phyloP scores from a whole-genome alignment of 2,797 vertebrate genomes.

The Helostoma temminkii region DNA sequence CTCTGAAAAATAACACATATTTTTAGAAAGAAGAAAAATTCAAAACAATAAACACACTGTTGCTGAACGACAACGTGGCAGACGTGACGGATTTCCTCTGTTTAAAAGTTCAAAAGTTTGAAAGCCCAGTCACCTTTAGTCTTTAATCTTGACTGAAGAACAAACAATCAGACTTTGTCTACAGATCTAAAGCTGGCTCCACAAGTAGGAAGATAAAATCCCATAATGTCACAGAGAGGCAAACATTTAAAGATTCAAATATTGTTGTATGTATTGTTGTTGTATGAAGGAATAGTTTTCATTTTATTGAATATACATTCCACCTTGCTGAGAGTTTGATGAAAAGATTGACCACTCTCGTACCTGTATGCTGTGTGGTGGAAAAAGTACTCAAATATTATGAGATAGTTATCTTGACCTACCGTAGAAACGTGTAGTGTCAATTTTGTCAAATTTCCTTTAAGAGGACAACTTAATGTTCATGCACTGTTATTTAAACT shows the following conservation, averaged over 20 bases:
- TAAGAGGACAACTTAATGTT: not conserved
- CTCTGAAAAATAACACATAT: constrained; percentile 22
- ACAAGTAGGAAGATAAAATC: constrained; percentile 46
- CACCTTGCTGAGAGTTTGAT: too few relatives aligned
- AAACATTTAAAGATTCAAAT: constrained; percentile 43
- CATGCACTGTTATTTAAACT: not conserved
- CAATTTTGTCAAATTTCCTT: too few relatives aligned
- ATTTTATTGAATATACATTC: too few relatives aligned
- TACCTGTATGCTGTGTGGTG: too few relatives aligned
- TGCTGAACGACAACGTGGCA: constrained; percentile 24
- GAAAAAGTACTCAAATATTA: too few relatives aligned
- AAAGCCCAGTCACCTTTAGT: constrained; percentile 30
- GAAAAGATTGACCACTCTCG: too few relatives aligned
- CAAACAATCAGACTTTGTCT: constrained; percentile 62
- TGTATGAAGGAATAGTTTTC: too few relatives aligned
- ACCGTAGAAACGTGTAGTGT: too few relatives aligned
- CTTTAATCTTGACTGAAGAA: constrained; percentile 50
- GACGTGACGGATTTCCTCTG: constrained; percentile 51
- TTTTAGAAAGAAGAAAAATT: not conserved
- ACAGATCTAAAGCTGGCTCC: constrained; percentile 52
- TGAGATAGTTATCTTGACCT: too few relatives aligned
- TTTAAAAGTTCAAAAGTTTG: constrained; percentile 47
- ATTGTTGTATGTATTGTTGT: too few relatives aligned
- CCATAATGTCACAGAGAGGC: constrained; percentile 37
- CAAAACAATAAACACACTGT: not conserved